phyloP scores from a whole-genome alignment of 2,888 invertebrate genomes.

The Callinectes sapidus region DNA sequence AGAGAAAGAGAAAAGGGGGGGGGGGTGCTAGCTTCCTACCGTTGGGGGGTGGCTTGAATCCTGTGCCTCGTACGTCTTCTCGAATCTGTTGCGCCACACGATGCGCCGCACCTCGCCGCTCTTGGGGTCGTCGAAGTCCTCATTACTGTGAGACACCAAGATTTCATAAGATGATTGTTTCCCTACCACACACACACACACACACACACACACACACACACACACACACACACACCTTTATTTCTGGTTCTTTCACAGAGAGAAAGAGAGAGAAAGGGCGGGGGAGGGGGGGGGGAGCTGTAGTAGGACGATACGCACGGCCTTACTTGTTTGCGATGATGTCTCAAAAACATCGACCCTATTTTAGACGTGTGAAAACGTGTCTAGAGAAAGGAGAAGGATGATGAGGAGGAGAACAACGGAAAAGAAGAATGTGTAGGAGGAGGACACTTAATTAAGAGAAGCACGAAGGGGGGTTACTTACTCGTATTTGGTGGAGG shows the following conservation, averaged over 20 bases:
- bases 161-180: not conserved
- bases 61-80: conserved; percentile 71
- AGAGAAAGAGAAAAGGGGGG: not conserved
- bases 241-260: not conserved
- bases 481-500: conserved; percentile 59
- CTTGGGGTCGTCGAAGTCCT: conserved; percentile 56
- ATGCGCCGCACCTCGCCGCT: conserved; percentile 71
- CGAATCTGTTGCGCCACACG: conserved; percentile 72
- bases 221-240: not conserved
- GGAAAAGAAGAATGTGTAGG: not conserved
- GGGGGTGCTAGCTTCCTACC: not conserved
- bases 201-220: conserved; percentile 8
- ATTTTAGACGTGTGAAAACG: too few relatives aligned
- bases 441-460: not conserved
- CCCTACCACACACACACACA: not conserved
- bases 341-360: too few relatives aligned
- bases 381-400: not conserved
- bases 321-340: too few relatives aligned
- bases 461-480: conserved; percentile 17
- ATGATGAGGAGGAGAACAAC: not conserved
- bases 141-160: conserved; percentile 9
- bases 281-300: not conserved
- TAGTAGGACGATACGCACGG: too few relatives aligned
- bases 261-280: too few relatives aligned
- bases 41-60: conserved; percentile 59